These are phyloP conservation scores for Thera obeliscata DNA, from an alignment of 2,888 invertebrate genomes.

Conservation along the genomic window DNA sequence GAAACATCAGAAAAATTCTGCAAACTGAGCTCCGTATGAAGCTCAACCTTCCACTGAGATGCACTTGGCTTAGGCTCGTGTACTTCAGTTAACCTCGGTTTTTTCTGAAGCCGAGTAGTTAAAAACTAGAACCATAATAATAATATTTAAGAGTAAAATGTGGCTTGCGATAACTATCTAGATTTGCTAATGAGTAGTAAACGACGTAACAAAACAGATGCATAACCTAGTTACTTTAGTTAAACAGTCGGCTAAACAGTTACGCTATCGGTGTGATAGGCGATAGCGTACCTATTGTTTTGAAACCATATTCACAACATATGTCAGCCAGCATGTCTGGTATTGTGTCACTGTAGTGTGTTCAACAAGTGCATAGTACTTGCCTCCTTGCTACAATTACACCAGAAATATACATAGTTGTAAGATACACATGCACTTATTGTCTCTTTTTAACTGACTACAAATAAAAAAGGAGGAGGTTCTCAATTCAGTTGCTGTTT, in stretches of 20 bases:
- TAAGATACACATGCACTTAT: no score
- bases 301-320: constrained; percentile 32
- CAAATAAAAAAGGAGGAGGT: no score
- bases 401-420: not conserved
- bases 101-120: no score
- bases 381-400: not conserved
- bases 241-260: constrained; percentile 14
- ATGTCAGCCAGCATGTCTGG: constrained; percentile 22
- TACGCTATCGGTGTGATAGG: constrained; percentile 26
- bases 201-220: constrained; percentile 9
- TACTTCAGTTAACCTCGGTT: no score
- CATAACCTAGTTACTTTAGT: constrained; percentile 8
- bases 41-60: no score
- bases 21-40: no score
- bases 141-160: no score
- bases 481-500: no score
- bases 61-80: no score
- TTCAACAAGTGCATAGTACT: constrained; percentile 9
- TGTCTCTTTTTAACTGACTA: no score
- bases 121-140: no score
- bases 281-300: constrained; percentile 33
- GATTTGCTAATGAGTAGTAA: not conserved
- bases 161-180: not conserved
- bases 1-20: no score
- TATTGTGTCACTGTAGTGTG: constrained; percentile 24